Base-by-base conservation (phyloP, 2,113 vertebrate genomes). In the Catharus bicknelli region DNA sequence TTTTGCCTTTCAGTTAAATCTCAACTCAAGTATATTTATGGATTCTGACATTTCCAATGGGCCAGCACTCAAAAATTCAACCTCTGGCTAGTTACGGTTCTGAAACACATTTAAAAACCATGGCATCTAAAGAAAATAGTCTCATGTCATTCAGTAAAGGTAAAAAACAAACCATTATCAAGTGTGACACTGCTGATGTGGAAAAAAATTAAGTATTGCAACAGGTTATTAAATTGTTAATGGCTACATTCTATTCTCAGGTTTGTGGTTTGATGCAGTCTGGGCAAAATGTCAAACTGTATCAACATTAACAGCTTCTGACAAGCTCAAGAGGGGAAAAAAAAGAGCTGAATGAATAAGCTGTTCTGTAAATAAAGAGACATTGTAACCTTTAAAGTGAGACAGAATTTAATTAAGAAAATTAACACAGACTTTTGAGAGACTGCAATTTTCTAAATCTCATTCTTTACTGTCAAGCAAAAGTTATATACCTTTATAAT, bases 221-320 rank as follows among this genome's bases (percentile, higher is more conserved):
- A 96, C 73, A 96, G 84, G 88, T 95, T 95, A 96, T 96, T 96
- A 96, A 95, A 96, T 91, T 92, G 92, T 96, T 96, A 97, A 96
- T 95, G 82, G 86, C 66, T 79, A 72, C 36, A 74, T 96, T 97
- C 95, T 95, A 82, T 80, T 96, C 82, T 95, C 81, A 90, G 82
- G 69, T 95, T 95, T 93, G 93, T 86, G 96, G 90, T 93, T 95
- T 83, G 84, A 91, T 96, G 93, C 58, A 86, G 92, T 88, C 92
- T 94, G 93, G 93, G 90, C 84, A 95, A 85, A 89, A 95, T 88
- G 94, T 96, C 95, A 96, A 96, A 93, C 59, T 64, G 2, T 80
- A 96, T 97, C 88, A 96, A 88, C 72, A 83, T 58, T 96, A 96
- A 96, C 82, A 86, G 48, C 17, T 90, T 95, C 76, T 96, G 96